Percentiles rank a stretch among this genome's conserved stretches.
Evolutionary conservation across 2,888 invertebrate genomes (phyloP).

Genomic region (Thereva unica): DNA sequence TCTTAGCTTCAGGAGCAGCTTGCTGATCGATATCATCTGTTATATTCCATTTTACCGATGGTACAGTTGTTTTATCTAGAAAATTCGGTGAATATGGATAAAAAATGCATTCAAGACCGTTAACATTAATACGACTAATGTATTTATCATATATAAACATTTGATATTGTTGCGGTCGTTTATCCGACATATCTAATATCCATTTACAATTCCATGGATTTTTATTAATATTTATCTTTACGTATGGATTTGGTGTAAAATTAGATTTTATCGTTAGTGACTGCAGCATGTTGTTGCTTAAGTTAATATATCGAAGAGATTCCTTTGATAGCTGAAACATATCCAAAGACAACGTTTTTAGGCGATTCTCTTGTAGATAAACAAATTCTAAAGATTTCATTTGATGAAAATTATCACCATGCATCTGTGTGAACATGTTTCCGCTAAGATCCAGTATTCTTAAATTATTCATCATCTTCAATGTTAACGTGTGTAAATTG

Average conservation of each 20-base stretch:
- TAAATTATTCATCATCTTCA: conserved; percentile 44
- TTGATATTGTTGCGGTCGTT: conserved; percentile 52
- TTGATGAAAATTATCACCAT: conserved; percentile 46
- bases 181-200: conserved; percentile 51
- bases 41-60: conserved; percentile 9
- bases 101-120: conserved; percentile 52
- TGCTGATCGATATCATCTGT: conserved; percentile 1
- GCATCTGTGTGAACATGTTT: conserved; percentile 48
- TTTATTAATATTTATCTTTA: conserved; percentile 49
- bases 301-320: conserved; percentile 36
- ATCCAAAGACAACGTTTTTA: conserved; percentile 41
- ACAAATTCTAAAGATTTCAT: conserved; percentile 25
- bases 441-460: conserved; percentile 49
- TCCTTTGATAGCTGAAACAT: conserved; percentile 3
- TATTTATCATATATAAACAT: conserved; percentile 54
- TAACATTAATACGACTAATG: conserved; percentile 55
- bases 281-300: conserved; percentile 41
- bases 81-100: conserved; percentile 39
- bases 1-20: conserved; percentile 46
- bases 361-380: conserved; percentile 33
- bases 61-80: neutral
- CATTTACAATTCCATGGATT: conserved; percentile 56
- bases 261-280: conserved; percentile 5
- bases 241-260: conserved; percentile 2
- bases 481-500: conserved; percentile 44